Conservation (phyloP, 2,113 vertebrate species). For the Ginglymostoma cirratum region DNA sequence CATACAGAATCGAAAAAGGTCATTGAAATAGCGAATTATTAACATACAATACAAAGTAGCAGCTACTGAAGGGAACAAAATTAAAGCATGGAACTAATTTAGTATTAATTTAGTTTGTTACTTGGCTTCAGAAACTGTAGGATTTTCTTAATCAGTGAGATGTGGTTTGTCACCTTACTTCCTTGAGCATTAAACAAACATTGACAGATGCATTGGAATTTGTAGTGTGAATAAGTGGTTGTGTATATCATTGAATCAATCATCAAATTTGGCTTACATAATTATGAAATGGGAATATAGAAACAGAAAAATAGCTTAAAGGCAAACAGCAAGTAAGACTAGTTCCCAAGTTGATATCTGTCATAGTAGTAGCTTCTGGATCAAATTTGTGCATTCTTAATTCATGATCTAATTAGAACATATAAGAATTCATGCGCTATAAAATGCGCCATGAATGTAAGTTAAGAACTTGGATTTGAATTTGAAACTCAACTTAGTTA, state of each 20-base stretch:
- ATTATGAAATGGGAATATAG: not conserved
- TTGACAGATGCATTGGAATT: not conserved
- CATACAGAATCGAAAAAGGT: not conserved
- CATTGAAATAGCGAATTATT: not conserved
- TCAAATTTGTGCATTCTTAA: not conserved
- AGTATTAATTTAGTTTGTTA: not conserved
- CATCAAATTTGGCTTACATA: not conserved
- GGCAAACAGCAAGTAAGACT: not conserved
- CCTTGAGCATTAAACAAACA: not conserved
- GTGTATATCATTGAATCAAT: not conserved
- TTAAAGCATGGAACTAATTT: not conserved
- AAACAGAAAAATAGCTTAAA: not conserved
- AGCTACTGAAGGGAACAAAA: not conserved
- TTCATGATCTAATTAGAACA: not conserved
- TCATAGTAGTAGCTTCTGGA: not conserved
- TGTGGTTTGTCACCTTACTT: not conserved
- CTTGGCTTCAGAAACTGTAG: not conserved
- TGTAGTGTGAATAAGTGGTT: not conserved
- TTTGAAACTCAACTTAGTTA: not conserved
- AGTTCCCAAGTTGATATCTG: not conserved
- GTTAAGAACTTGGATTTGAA: not conserved
- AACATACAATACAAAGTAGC: not conserved
- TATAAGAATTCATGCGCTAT: not conserved
- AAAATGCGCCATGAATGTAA: not conserved
- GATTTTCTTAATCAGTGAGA: not conserved